Percentiles rank a stretch among this genome's conserved stretches.
Evolutionary conservation across 1,140 invertebrate species (phyloP).

Genomic region (Pseudoatta argentina): DNA sequence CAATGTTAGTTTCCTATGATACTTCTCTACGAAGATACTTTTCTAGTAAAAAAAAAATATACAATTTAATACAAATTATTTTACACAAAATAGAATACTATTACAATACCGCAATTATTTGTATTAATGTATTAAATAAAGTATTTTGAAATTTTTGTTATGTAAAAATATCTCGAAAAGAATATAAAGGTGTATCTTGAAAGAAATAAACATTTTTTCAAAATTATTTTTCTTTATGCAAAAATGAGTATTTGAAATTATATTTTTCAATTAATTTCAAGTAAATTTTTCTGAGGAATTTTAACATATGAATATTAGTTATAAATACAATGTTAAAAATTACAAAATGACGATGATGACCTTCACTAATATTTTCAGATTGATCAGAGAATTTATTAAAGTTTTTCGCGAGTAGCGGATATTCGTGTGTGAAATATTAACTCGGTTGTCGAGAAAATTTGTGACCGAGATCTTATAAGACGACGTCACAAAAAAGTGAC

Average conservation of each 20-base stretch:
- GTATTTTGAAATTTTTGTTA: not conserved
- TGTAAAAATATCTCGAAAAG: not conserved
- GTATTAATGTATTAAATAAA: not conserved
- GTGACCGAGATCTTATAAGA: not conserved
- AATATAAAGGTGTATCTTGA: no score
- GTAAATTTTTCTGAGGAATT: not conserved
- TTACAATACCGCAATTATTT: not conserved
- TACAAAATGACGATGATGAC: not conserved
- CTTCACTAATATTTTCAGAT: not conserved
- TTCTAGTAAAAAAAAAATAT: not conserved
- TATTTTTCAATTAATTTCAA: not conserved
- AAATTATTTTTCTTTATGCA: not conserved
- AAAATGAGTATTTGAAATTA: not conserved
- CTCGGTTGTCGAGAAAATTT: conserved; percentile 4
- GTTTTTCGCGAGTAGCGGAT: not conserved
- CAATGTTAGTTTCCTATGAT: not conserved
- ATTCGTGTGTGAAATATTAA: conserved; percentile 12
- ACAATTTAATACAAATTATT: not conserved
- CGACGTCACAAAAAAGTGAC: conserved; percentile 8
- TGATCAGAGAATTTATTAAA: not conserved
- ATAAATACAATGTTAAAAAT: not conserved
- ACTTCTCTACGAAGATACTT: not conserved
- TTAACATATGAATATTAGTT: no score
- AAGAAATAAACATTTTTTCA: not conserved
- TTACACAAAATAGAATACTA: not conserved